Evolutionary conservation across 1,140 invertebrate species (phyloP).

Genomic region (Colletes latitarsis): DNA sequence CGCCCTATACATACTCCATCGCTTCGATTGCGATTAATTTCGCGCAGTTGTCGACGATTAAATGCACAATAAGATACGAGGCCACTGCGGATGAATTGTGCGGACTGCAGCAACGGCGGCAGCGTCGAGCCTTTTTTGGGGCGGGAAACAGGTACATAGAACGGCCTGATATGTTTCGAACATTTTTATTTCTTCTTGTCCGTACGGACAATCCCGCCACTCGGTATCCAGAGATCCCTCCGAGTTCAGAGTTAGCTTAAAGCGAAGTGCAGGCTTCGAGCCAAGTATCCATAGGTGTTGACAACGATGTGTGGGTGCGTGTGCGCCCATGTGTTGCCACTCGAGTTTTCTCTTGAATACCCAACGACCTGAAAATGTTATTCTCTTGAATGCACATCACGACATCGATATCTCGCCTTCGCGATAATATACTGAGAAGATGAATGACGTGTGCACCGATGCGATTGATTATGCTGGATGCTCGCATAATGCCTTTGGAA

Average conservation of each 20-base stretch:
- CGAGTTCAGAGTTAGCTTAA: neutral
- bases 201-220: neutral
- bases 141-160: neutral
- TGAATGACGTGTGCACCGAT: too few relatives aligned
- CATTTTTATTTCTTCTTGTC: neutral
- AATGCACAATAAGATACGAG: conserved; percentile 16
- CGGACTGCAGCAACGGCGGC: neutral
- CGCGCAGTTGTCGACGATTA: neutral
- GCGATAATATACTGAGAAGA: neutral
- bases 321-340: neutral
- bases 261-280: conserved; percentile 12
- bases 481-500: neutral
- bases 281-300: neutral
- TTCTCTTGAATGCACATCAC: neutral
- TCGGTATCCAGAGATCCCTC: too few relatives aligned
- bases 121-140: neutral
- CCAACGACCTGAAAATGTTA: neutral
- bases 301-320: too few relatives aligned
- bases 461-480: neutral
- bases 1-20: too few relatives aligned
- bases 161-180: neutral
- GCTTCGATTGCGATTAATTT: neutral
- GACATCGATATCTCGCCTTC: neutral
- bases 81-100: conserved; percentile 31
- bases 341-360: neutral